A percentile compares a stretch with the other conserved stretches of the same genome.
Evolutionary conservation across 2,888 invertebrate genomes (phyloP).

Genomic region (Himalopsyche tibetana): DNA sequence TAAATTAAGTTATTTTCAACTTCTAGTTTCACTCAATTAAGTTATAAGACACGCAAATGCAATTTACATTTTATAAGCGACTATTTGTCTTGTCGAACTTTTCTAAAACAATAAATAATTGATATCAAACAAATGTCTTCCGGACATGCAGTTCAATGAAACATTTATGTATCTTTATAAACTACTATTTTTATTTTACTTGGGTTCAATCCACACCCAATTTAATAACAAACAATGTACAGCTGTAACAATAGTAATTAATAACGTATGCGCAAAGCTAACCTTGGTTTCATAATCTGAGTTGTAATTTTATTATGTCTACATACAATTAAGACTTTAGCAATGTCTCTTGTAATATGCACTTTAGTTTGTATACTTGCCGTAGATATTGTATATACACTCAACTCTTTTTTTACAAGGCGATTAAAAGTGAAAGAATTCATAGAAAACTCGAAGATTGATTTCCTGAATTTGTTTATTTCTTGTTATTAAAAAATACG

Average conservation of each 20-base stretch:
- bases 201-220: not conserved
- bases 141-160: no score
- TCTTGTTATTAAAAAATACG: no score
- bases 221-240: not conserved
- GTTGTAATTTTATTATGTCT: not conserved
- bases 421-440: no score
- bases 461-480: no score
- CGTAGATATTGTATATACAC: not conserved
- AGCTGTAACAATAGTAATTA: not conserved
- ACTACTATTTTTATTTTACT: not conserved
- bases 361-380: not conserved
- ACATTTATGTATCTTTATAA: not conserved
- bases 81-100: not conserved
- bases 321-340: not conserved
- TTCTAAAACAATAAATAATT: not conserved
- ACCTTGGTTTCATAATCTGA: constrained; percentile 8
- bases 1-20: not conserved
- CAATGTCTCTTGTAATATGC: not conserved
- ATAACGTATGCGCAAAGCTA: not conserved
- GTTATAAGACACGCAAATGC: not conserved
- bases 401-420: no score
- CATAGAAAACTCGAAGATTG: no score
- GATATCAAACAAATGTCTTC: not conserved
- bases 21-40: not conserved
- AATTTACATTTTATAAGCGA: constrained; percentile 1